phyloP scores from a whole-genome alignment of 2,113 vertebrate genomes.

The Xenopus tropicalis region DNA sequence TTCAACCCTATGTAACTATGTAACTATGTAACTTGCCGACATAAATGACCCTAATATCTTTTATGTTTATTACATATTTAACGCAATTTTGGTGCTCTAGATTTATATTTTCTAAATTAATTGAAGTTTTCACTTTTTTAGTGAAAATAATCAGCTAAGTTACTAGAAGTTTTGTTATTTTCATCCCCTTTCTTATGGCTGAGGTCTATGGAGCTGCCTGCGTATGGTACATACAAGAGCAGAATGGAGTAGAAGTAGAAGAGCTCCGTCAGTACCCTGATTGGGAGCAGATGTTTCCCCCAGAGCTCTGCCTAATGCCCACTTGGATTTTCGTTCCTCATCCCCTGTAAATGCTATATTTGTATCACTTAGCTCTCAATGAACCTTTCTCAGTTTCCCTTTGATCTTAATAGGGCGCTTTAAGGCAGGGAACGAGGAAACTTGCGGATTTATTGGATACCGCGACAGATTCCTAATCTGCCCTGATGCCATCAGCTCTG shows the following conservation, averaged over 20 bases:
- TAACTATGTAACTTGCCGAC: too few relatives aligned
- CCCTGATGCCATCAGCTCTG: conserved; percentile 51
- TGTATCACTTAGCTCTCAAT: conserved; percentile 36
- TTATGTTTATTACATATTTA: too few relatives aligned
- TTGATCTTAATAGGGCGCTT: conserved; percentile 35
- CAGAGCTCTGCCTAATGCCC: conserved; percentile 52
- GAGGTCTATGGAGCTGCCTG: conserved; percentile 51
- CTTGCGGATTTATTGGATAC: conserved; percentile 46
- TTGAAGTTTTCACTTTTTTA: too few relatives aligned
- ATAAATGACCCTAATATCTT: too few relatives aligned
- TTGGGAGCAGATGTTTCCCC: conserved; percentile 63
- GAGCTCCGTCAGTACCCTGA: conserved; percentile 60
- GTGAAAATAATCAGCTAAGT: too few relatives aligned
- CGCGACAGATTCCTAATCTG: conserved; percentile 43
- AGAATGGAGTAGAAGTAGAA: conserved; percentile 63
- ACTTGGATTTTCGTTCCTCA: conserved; percentile 52
- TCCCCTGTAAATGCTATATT: conserved; percentile 39
- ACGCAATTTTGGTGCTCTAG: too few relatives aligned
- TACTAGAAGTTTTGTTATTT: too few relatives aligned
- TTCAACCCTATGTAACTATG: too few relatives aligned
- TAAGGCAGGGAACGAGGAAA: conserved; percentile 44
- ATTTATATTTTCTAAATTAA: too few relatives aligned
- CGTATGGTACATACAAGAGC: conserved; percentile 60
- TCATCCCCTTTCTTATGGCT: too few relatives aligned
- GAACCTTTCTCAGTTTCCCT: conserved; percentile 18